phyloP scores from a whole-genome alignment of 2,797 vertebrate genomes.

The Okamejei kenojei region DNA sequence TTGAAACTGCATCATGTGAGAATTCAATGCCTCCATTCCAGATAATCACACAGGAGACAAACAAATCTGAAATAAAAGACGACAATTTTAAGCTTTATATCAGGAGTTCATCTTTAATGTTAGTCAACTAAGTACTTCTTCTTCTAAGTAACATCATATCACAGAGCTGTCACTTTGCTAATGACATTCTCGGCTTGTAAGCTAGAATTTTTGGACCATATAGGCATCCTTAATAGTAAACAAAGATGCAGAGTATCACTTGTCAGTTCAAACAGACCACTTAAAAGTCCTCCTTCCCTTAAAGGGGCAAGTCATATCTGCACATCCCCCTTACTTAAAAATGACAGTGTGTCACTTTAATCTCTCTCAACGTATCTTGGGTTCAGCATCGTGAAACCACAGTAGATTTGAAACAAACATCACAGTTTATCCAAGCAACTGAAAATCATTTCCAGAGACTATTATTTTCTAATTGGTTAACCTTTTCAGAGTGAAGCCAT shows the following conservation, averaged over 20 bases:
- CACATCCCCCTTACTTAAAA: not conserved
- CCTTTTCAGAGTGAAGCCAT: not conserved
- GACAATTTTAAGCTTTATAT: not conserved
- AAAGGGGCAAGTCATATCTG: slow-evolving; percentile 30
- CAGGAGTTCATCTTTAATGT: not conserved
- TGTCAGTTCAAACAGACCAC: slow-evolving; percentile 33
- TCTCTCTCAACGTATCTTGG: not conserved
- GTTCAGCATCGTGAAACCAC: slow-evolving; percentile 5
- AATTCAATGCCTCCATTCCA: not conserved
- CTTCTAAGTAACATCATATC: not conserved
- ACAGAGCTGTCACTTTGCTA: not conserved
- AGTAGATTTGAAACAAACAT: slow-evolving; percentile 9
- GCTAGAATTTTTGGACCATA: not conserved
- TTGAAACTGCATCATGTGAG: too few relatives aligned
- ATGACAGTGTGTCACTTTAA: slow-evolving; percentile 11
- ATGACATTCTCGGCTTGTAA: not conserved
- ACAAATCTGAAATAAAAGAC: not conserved
- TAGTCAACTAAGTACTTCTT: not conserved
- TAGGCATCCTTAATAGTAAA: not conserved
- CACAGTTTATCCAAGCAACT: slow-evolving; percentile 15
- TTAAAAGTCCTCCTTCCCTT: not conserved
- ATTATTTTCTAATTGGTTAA: slow-evolving; percentile 28
- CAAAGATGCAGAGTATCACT: not conserved
- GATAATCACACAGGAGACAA: not conserved
- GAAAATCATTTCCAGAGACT: not conserved